Percentiles rank a stretch among this genome's conserved stretches.
phyloP scores from a whole-genome alignment of 23 tunicate genomes.

The Ascidia mentula region DNA sequence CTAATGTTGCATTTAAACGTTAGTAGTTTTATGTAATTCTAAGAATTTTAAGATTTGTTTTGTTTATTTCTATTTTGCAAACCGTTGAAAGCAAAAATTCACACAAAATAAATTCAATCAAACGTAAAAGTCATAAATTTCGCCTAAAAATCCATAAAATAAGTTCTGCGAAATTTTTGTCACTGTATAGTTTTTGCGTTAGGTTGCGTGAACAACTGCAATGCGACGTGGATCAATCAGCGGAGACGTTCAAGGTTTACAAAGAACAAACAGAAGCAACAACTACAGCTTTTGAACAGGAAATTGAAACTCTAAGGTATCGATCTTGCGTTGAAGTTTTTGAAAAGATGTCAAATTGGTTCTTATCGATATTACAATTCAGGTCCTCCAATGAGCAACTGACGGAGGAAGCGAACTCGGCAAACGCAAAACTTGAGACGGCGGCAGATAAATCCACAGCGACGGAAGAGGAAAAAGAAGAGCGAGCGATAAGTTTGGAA shows the following conservation, averaged over 20 bases:
- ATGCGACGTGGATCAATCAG: neutral
- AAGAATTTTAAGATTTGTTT: too few species aligned
- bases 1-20: too few species aligned
- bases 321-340: neutral
- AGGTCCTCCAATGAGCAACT: neutral
- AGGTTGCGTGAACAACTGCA: neutral
- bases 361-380: neutral
- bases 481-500: neutral
- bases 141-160: too few species aligned
- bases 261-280: neutral
- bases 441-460: neutral
- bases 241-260: neutral
- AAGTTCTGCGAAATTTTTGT: too few species aligned
- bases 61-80: too few species aligned
- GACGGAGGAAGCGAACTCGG: neutral
- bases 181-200: neutral
- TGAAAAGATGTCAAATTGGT: too few species aligned
- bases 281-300: neutral
- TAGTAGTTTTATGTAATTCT: too few species aligned
- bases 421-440: neutral
- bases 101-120: too few species aligned
- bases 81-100: too few species aligned
- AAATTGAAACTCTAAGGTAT: constrained; percentile 1
- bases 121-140: too few species aligned
- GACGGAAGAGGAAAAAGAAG: neutral